Base-by-base conservation (phyloP, 2,113 vertebrate species). In the Pelecanus crispus region DNA sequence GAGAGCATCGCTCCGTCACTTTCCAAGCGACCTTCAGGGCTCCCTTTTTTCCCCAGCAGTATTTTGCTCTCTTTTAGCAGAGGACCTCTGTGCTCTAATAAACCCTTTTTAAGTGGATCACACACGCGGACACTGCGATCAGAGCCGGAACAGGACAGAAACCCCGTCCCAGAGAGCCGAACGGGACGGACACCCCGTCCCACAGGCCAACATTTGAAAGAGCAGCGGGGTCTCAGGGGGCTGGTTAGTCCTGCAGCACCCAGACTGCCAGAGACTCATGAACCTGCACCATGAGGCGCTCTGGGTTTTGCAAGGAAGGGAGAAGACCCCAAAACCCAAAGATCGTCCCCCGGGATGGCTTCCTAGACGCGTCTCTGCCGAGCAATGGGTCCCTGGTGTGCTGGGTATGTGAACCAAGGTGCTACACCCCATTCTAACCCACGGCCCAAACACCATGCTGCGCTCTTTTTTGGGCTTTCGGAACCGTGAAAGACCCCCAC, bases 111-210 rank as follows among this genome's bases (percentile, higher is more conserved):
- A 32, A 58, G 11, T 1, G 13, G 31, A 21, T 17, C 7, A 7
- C 6, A 3, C 34, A 5, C 0, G 55, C 2, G 5, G 44, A 28
- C 21, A 3, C 59, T 2, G 56, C 3, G 4, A 7, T 22, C 10
- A 6, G 58, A 44, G 34, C 59, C 14, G 31, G 22, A 11, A 6
- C 2, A 16, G 90, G 47, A 19, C 11, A 25, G 18, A 24, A 75
- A 13, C 10, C 13, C 42, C 71, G 11, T 3, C 59, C 22, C 55
- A 15, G 19, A 16, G 38, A n/a, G n/a, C n/a, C n/a, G 22, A 11
- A 6, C 2, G 19, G 90, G 47, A 19, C 11, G 20, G 17, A 24
- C 68, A 13, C 10, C 13, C 42, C 71, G 11, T 3, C 59, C 22
- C 53, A 15, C 22, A 16, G 34, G 11, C 19, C 44, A 13, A 0